These are phyloP conservation scores for Apostichopus japonicus DNA, from an alignment of 35 echinoderm and acorn worm genomes.

Conservation along the genomic window DNA sequence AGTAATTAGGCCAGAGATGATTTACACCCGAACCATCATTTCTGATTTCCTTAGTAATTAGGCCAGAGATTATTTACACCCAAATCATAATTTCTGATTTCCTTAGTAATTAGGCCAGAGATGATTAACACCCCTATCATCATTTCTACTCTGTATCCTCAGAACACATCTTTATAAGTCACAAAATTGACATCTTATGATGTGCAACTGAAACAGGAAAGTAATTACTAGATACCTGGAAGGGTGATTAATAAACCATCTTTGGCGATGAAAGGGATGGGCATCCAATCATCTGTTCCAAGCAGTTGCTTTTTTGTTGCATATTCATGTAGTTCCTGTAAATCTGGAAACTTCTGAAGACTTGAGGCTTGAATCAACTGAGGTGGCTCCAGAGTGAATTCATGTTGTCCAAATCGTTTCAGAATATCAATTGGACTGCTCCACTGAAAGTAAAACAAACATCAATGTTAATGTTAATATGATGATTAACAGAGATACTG, in stretches of 20 bases:
- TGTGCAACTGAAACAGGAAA: background rate
- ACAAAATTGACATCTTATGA: background rate
- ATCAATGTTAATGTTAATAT: too few species aligned
- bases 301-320: background rate
- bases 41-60: too few species aligned
- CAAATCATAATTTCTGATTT: too few species aligned
- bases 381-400: conserved; percentile 11
- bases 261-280: background rate
- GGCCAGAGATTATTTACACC: too few species aligned
- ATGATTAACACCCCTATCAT: background rate
- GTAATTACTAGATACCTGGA: background rate
- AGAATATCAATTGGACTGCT: background rate
- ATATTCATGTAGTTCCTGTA: conserved; percentile 13
- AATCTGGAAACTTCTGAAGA: background rate
- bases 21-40: too few species aligned
- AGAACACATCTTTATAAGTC: background rate
- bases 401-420: background rate
- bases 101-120: too few species aligned
- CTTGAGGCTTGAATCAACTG: conserved; percentile 6
- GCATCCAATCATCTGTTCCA: background rate
- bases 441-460: conserved; percentile 25
- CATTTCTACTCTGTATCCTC: background rate
- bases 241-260: background rate
- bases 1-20: too few species aligned
- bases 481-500: too few species aligned